Percentiles rank a stretch among this genome's conserved stretches.
phyloP scores from a whole-genome alignment of 2,797 vertebrate species.

The Hemitrygon akajei region DNA sequence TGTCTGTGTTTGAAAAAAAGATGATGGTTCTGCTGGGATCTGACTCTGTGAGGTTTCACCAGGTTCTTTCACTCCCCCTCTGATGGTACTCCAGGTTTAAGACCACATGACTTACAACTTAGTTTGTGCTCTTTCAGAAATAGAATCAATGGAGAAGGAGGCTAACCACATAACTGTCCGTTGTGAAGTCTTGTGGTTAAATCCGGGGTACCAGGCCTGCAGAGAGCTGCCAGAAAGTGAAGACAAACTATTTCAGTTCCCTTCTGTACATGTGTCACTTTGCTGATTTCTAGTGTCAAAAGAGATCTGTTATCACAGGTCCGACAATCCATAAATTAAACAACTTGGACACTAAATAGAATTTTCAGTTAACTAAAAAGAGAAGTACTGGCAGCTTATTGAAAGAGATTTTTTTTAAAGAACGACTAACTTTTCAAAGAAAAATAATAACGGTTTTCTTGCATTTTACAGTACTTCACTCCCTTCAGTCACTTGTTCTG shows the following conservation, averaged over 20 bases:
- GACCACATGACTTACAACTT: slow-evolving; percentile 56
- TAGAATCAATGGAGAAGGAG: slow-evolving; percentile 70
- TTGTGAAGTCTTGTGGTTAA: slow-evolving; percentile 64
- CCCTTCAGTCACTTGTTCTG: not conserved
- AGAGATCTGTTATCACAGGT: slow-evolving; percentile 34
- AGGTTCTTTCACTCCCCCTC: slow-evolving; percentile 42
- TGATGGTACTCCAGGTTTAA: slow-evolving; percentile 48
- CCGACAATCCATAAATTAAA: slow-evolving; percentile 37
- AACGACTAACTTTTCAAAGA: not conserved
- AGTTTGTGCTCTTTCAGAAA: slow-evolving; percentile 55
- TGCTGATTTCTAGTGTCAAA: slow-evolving; percentile 62
- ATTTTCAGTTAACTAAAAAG: slow-evolving; percentile 34
- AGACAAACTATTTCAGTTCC: slow-evolving; percentile 79
- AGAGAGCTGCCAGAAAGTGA: slow-evolving; percentile 64
- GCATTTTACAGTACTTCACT: not conserved
- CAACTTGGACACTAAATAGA: slow-evolving; percentile 28
- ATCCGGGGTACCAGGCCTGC: slow-evolving; percentile 54
- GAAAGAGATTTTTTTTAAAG: not conserved
- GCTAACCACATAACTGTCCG: slow-evolving; percentile 63
- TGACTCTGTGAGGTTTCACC: slow-evolving; percentile 46
- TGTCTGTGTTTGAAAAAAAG: slow-evolving; percentile 41
- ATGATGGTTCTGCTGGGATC: slow-evolving; percentile 44
- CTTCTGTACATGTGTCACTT: slow-evolving; percentile 61
- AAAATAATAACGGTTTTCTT: not conserved
- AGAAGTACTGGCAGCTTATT: slow-evolving; percentile 24